These are phyloP conservation scores for Stenichneumon culpator DNA, from an alignment of 2,888 invertebrate species.

Conservation along the genomic window DNA sequence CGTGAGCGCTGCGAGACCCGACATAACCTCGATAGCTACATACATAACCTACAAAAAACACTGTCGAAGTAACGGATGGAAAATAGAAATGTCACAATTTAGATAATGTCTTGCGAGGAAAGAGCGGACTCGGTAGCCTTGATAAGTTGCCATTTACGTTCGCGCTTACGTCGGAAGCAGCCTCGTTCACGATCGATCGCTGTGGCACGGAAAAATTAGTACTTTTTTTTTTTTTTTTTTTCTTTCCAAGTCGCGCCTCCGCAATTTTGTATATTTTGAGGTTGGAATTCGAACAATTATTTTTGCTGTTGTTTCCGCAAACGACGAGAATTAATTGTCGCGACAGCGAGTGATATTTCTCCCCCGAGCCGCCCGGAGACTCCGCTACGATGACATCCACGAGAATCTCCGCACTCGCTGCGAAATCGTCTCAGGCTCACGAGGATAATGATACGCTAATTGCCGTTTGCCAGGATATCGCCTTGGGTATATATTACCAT, in stretches of 20 bases:
- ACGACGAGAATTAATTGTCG: background rate
- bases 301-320: background rate
- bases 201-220: background rate
- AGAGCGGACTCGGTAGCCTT: background rate
- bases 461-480: constrained; percentile 85
- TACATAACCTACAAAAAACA: background rate
- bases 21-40: background rate
- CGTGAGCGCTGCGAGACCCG: background rate
- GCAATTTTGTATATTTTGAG: background rate
- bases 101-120: background rate
- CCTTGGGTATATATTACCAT: constrained; percentile 84
- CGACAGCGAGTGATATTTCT: background rate
- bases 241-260: background rate
- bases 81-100: background rate
- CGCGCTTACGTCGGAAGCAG: background rate
- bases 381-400: constrained; percentile 68
- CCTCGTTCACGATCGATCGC: background rate
- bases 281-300: background rate
- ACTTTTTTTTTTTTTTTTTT: background rate
- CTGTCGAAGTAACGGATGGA: background rate
- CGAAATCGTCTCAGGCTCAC: constrained; percentile 76
- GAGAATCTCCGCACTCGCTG: constrained; percentile 66
- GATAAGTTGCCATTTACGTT: background rate
- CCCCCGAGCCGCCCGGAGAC: background rate
- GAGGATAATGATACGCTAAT: constrained; percentile 85